phyloP scores from a whole-genome alignment of 2,888 invertebrate genomes.

The Anthophora plumipes region DNA sequence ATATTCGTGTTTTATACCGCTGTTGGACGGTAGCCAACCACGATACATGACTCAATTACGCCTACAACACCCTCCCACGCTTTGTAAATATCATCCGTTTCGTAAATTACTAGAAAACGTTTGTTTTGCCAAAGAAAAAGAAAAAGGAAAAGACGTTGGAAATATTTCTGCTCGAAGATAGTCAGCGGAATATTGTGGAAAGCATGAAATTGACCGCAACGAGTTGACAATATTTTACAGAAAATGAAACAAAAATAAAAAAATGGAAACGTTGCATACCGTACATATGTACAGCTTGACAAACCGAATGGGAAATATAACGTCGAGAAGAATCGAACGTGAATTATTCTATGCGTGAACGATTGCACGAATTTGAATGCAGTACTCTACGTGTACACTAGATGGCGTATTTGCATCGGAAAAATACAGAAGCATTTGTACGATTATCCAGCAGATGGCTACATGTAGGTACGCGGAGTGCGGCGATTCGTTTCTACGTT shows the following conservation, averaged over 20 bases:
- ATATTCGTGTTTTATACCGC: background rate
- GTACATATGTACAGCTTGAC: too few species aligned
- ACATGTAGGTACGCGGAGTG: background rate
- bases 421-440: background rate
- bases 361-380: background rate
- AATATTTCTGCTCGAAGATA: too few species aligned
- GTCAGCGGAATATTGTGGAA: too few species aligned
- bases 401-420: constrained; percentile 1
- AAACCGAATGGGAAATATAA: too few species aligned
- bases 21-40: background rate
- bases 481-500: constrained; percentile 13
- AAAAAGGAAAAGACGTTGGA: too few species aligned
- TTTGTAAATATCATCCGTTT: background rate
- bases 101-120: background rate
- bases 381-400: background rate
- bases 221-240: too few species aligned
- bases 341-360: background rate
- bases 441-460: constrained; percentile 39
- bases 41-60: background rate
- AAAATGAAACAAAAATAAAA: too few species aligned
- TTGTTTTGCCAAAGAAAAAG: too few species aligned
- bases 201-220: background rate
- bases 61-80: background rate
- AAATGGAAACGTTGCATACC: too few species aligned
- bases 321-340: background rate